Evolutionary conservation across 2,113 vertebrate genomes (phyloP).

Genomic region (Mohoua ochrocephala): DNA sequence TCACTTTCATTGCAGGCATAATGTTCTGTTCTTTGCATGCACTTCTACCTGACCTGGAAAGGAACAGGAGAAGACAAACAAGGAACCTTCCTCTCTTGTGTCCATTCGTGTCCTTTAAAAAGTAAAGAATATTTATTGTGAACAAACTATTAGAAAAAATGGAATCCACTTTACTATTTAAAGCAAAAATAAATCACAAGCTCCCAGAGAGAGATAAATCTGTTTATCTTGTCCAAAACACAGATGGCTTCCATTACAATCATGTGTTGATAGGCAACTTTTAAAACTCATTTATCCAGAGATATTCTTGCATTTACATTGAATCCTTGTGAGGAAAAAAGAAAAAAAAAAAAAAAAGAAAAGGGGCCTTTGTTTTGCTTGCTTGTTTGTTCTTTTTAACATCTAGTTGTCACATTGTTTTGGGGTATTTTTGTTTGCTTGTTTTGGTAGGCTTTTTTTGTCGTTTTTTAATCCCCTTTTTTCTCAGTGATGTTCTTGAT

Average conservation of each 20-base stretch:
- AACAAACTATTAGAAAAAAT: not conserved
- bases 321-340: not conserved
- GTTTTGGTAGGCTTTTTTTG: not conserved
- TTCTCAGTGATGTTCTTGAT: not conserved
- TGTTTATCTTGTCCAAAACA: not conserved
- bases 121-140: not conserved
- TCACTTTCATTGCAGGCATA: not conserved
- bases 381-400: not conserved
- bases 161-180: not conserved
- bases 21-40: not conserved
- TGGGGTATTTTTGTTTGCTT: not conserved
- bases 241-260: not conserved
- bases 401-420: not conserved
- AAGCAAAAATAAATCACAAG: not conserved
- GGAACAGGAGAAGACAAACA: not conserved
- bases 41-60: not conserved
- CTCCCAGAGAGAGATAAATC: not conserved
- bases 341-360: not conserved
- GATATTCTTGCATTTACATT: not conserved
- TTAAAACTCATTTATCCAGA: not conserved
- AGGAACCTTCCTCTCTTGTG: not conserved
- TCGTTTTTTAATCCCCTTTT: not conserved
- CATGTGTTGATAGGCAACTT: not conserved
- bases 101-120: not conserved
- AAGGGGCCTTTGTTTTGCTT: fast-evolving